Evolutionary conservation across 2,797 vertebrate species (phyloP), one percentile per base, ranked within the genome.

Genomic region (Epinephelus awoara): DNA sequence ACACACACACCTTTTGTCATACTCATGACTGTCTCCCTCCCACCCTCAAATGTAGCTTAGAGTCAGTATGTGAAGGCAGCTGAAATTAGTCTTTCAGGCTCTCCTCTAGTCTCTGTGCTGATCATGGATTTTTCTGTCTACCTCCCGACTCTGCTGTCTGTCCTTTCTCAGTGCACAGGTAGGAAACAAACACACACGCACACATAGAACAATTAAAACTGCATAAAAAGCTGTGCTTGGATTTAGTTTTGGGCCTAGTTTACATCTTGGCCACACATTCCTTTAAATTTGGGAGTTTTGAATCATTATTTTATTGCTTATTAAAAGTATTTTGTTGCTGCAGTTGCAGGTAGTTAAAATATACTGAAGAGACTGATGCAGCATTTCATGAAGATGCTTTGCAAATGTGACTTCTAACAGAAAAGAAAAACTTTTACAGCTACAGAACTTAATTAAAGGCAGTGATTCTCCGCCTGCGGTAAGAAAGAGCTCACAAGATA

Each of bases 141-240:
- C 71, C 78, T 94, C 81, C 79, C 79, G 52, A 81, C 71, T 80
- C 62, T 94, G 50, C 71, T 94, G 44, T 77, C 83, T 58, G 51
- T 93, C 52, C 52, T 93, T 58, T 86, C 87, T 42, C 79, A 72
- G 50, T 88, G 91, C 83, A 90, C 91, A 92, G 95, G 95, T 96
- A 94, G 78, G 93, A 82, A 65, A 46, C 54, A 52, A 47, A 75
- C 64, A 55, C 40, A 62, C 42, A 59, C 27, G 40, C 25, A 69
- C 29, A 62, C 23, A 57, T 11, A 51, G 14, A 8, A 62, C 11
- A 56, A 23, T 44, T 66, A 14, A 42, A 42, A 52, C 3, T 18
- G 0, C 14, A 27, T 61, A 5, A 2, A 44, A 55, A 50, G 17
- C 9, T 42, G 23, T 34, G 3, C 21, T 21, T 47, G 4, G 21